Percentiles rank a stretch among this genome's conserved stretches.
These are phyloP conservation scores for Pan paniscus DNA, from an alignment of 2,113 vertebrate genomes.

Conservation along the genomic window DNA sequence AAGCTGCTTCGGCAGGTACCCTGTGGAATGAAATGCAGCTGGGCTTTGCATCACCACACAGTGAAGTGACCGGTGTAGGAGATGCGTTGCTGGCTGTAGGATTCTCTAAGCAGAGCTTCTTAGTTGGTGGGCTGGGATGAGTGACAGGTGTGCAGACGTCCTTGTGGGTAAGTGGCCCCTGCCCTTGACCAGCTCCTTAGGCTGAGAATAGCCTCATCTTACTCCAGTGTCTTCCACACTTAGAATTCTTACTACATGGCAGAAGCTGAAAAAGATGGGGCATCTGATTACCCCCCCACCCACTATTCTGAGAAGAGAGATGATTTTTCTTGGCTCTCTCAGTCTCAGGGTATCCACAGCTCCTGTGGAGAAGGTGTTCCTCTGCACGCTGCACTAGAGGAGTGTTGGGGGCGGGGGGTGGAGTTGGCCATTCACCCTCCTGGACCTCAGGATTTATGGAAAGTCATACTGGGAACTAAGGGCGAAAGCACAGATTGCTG, in stretches of 20 bases:
- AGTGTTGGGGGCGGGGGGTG: background rate
- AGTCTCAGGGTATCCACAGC: background rate
- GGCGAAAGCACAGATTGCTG: background rate
- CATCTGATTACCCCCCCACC: background rate
- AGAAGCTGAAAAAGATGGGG: background rate
- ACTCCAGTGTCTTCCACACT: background rate
- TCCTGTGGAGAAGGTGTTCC: background rate
- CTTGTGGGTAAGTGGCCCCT: background rate
- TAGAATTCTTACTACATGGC: background rate
- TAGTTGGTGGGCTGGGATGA: background rate
- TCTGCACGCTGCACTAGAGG: background rate
- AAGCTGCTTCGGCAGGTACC: background rate
- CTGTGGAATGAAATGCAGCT: background rate
- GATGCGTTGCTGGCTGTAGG: background rate
- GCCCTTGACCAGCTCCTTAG: background rate
- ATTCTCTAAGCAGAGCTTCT: background rate
- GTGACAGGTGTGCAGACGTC: background rate
- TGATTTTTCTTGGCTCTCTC: background rate
- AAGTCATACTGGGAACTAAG: background rate
- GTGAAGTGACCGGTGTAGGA: background rate
- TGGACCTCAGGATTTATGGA: background rate
- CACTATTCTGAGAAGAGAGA: background rate
- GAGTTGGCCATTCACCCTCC: background rate
- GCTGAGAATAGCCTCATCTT: background rate
- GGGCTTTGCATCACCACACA: rapidly evolving